Base-by-base conservation (phyloP, 2,113 vertebrate genomes). In the Petromus typicus region DNA sequence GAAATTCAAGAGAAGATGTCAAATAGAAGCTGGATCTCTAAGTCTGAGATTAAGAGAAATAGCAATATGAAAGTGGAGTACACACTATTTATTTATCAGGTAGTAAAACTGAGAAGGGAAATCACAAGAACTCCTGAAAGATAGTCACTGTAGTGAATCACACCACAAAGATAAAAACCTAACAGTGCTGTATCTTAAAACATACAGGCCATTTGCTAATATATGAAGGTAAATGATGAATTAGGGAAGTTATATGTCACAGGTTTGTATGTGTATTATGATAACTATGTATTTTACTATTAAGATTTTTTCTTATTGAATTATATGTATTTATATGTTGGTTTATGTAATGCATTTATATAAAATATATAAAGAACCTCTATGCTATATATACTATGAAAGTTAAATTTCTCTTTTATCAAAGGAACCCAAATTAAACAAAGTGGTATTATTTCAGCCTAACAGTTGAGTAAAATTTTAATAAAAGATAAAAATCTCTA, bases 211-310 rank as follows among this genome's bases (percentile, higher is more conserved):
- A 48, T n/a, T 76, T 73, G n/a, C 92, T 93, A 89, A 59, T 64
- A 84, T 22, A 75, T 20, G 79, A 61, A 69, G 17, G 66, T 56
- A 73, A 27, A 43, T 90, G 34, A 83, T 90, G 30, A 54, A 85
- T 40, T 71, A 18, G 30, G 30, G 27, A 92, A 82, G 59, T 84
- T 89, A 91, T 80, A 86, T 86, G 87, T 57, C 69, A 89, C 80
- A 95, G 67, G 43, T 85, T 7, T 80, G 18, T 90, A 51, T 86
- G 1, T 89, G 34, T 32, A 40, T 92, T 73, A 32, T 92, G 32
- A 25, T n/a, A 92, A 92, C 48, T 94, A 22, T 27, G 13, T 94
- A 76, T 90, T 90, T 96, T 85, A 81, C 78, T 94, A 7, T 71
- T 95, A 91, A 76, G 40, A 48, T 59, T 80, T 59, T 83, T 95